Evolutionary conservation across 2,113 vertebrate species (phyloP).

Genomic region (Esox niger): DNA sequence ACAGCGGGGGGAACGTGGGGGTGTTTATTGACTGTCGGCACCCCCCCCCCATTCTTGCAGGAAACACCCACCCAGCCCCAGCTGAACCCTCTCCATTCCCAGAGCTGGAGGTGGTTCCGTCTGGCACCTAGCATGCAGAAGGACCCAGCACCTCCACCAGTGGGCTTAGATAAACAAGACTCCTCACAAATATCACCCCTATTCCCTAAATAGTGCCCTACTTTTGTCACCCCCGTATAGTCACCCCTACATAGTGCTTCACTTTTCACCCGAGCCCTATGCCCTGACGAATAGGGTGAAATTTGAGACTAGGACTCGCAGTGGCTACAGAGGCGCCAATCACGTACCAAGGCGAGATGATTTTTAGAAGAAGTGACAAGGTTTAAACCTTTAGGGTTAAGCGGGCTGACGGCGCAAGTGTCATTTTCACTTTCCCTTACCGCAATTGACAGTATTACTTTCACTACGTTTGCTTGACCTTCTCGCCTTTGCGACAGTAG

Average conservation of each 20-base stretch:
- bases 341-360: slow-evolving; percentile 15
- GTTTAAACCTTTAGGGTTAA: not conserved
- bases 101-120: slow-evolving; percentile 56
- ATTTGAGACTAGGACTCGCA: slow-evolving; percentile 18
- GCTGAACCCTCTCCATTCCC: slow-evolving; percentile 56
- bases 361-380: not conserved
- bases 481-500: not conserved
- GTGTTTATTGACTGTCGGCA: slow-evolving; percentile 63
- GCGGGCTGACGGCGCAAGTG: not conserved
- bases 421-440: not conserved
- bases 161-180: not conserved
- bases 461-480: not conserved
- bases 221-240: no score
- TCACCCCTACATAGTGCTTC: no score
- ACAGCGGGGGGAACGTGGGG: slow-evolving; percentile 39
- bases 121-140: slow-evolving; percentile 29
- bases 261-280: no score
- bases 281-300: no score
- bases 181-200: no score
- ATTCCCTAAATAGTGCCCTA: slow-evolving; percentile 5
- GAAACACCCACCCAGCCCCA: slow-evolving; percentile 28
- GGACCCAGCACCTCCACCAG: no score
- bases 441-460: not conserved
- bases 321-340: slow-evolving; percentile 28
- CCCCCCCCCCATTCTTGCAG: slow-evolving; percentile 7